These are phyloP conservation scores for Mimumesa dahlbomi DNA, from an alignment of 2,888 invertebrate species.

Conservation along the genomic window DNA sequence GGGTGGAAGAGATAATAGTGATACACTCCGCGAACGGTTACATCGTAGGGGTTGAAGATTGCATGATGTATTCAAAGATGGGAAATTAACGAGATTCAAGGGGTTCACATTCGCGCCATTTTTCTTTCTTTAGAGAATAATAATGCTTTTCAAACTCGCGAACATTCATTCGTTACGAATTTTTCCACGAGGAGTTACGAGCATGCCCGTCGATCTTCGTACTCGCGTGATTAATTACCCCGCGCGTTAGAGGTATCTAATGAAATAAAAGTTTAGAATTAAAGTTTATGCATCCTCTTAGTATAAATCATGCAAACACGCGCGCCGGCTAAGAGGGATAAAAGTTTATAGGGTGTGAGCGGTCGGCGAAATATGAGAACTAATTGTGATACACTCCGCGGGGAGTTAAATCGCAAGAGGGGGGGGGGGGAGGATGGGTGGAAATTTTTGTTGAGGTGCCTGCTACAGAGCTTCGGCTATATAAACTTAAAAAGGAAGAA, in stretches of 20 bases:
- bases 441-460: slow-evolving; percentile 51
- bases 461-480: slow-evolving; percentile 57
- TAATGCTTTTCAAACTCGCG: slow-evolving; percentile 13
- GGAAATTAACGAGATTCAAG: slow-evolving; percentile 5
- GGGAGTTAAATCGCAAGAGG: slow-evolving; percentile 68
- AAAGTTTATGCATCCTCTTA: slow-evolving; percentile 42
- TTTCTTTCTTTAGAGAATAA: slow-evolving; percentile 22
- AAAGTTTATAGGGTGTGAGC: slow-evolving; percentile 42
- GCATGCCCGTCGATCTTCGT: neutral
- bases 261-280: slow-evolving; percentile 37
- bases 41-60: neutral
- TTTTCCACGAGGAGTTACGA: too few relatives aligned
- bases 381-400: slow-evolving; percentile 79
- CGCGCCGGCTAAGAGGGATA: slow-evolving; percentile 27
- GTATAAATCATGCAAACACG: slow-evolving; percentile 37
- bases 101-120: slow-evolving; percentile 3
- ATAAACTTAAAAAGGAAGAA: slow-evolving; percentile 76
- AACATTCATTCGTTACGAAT: slow-evolving; percentile 14
- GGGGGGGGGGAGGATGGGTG: slow-evolving; percentile 9
- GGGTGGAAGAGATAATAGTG: slow-evolving; percentile 37
- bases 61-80: slow-evolving; percentile 18
- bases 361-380: slow-evolving; percentile 71
- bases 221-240: too few relatives aligned
- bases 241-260: slow-evolving; percentile 33
- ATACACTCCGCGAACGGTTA: slow-evolving; percentile 28